phyloP scores from a whole-genome alignment of 2,797 vertebrate species.

The Danio tinwini region DNA sequence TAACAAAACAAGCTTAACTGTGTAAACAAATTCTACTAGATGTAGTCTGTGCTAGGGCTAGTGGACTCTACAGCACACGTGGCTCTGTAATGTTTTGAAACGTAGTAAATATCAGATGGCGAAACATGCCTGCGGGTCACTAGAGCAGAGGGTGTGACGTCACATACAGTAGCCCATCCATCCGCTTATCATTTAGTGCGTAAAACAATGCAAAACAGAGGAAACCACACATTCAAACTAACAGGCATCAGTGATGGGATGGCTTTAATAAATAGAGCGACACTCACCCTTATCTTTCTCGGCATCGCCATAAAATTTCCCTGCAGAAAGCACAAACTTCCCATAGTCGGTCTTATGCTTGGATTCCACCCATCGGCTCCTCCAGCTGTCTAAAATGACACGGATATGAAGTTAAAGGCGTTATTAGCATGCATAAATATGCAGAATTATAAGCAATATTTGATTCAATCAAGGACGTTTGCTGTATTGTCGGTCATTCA shows the following conservation, averaged over 20 bases:
- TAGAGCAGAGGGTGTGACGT: background rate
- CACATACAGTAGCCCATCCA: background rate
- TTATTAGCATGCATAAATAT: background rate
- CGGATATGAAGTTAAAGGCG: background rate
- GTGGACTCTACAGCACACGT: background rate
- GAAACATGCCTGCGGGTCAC: background rate
- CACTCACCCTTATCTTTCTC: slow-evolving; percentile 85
- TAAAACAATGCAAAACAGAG: slow-evolving; percentile 17
- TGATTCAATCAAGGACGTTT: background rate
- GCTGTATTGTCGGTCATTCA: background rate
- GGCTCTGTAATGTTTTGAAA: slow-evolving; percentile 16
- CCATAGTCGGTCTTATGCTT: slow-evolving; percentile 83
- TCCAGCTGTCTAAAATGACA: slow-evolving; percentile 77
- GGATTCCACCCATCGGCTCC: slow-evolving; percentile 81
- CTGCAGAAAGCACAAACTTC: slow-evolving; percentile 80
- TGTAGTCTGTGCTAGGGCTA: background rate
- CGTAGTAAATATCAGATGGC: slow-evolving; percentile 20
- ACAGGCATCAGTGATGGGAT: background rate
- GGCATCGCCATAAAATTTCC: slow-evolving; percentile 82
- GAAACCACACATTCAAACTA: slow-evolving; percentile 18
- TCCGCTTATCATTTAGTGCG: background rate
- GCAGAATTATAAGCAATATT: background rate
- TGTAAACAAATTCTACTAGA: background rate
- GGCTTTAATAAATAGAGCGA: background rate
- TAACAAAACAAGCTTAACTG: background rate